Conservation (phyloP, 2,888 invertebrate species). For the Amblyjoppa proteus region DNA sequence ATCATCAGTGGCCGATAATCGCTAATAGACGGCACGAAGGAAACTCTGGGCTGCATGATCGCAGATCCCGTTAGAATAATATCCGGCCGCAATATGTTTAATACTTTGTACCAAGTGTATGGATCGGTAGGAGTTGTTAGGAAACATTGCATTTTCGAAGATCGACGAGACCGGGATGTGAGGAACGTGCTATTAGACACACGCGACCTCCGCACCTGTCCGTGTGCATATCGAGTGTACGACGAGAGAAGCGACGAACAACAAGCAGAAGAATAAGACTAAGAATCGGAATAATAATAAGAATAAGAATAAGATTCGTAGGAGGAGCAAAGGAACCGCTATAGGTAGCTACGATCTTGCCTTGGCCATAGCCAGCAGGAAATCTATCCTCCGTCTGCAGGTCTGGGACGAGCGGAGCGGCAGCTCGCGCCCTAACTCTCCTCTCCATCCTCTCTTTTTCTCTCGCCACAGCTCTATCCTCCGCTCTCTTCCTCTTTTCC, state of each 20-base stretch:
- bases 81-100: constrained; percentile 45
- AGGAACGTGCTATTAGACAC: not conserved
- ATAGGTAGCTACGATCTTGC: constrained; percentile 35
- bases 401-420: constrained; percentile 68
- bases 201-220: constrained; percentile 35
- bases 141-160: not conserved
- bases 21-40: constrained; percentile 17
- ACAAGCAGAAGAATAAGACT: constrained; percentile 37
- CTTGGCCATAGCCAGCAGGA: constrained; percentile 78
- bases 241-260: constrained; percentile 19
- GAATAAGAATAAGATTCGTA: constrained; percentile 55
- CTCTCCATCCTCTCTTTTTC: constrained; percentile 32
- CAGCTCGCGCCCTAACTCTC: constrained; percentile 71
- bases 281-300: constrained; percentile 53
- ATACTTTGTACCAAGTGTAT: constrained; percentile 8
- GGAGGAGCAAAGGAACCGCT: constrained; percentile 46
- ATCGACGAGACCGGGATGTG: not conserved
- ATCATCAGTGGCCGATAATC: not conserved
- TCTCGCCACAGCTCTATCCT: constrained; percentile 46
- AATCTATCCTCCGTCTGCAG: constrained; percentile 77
- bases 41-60: constrained; percentile 20
- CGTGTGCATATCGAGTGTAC: constrained; percentile 23
- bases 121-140: not conserved
- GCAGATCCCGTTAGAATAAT: constrained; percentile 63
- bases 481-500: constrained; percentile 59